Base-by-base conservation (phyloP, 2,888 invertebrate genomes). In the Gandaritis pyraliata region DNA sequence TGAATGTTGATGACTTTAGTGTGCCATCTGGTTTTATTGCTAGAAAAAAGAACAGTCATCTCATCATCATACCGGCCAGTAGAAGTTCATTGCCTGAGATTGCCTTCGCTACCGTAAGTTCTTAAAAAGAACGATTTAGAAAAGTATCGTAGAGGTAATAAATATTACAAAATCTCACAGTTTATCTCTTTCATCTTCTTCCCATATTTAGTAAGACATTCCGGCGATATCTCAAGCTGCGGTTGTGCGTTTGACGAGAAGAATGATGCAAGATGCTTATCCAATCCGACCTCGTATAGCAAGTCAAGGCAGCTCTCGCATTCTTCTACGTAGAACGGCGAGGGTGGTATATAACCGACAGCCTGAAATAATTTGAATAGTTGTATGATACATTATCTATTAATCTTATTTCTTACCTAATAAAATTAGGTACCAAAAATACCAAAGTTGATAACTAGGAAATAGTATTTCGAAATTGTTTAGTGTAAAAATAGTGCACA, bases 251-350 rank as follows among this genome's bases (percentile, higher is more conserved):
- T 96, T 0, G 95, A 93, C 0, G 93, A 81, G 64, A 95, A 92
- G 94, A 95, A 95, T 10, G 94, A 93, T 43, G 94, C 93, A 10
- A 96, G 94, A 53, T 96, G 88, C 69, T 94, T 94, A 64, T 96
- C 94, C 16, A 97, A 92, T 3, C 96, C 96, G 12, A 96, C 94
- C 69, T 96, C 95, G 72, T 95, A 95, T 0, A 97, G 89, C 69
- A 96, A 94, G 52, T 95, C 95, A 2, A 98, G 83, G 1, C 97
- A 97, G 66, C 97, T 96, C 82, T 97, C 96, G 53, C 96, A 97
- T 85, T 98, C 98, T 86, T 98, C 97, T 0, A 98, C 96, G 75
- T 97, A 97, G 85, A 97, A 96, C 0, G 96, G 94, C 63, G 97
- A 96, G 0, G 97, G 97, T 0, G 95, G 94, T 38, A 94, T 93